A percentile compares a stretch with the other conserved stretches of the same genome.
Evolutionary conservation across 2,113 vertebrate species (phyloP).

Genomic region (Illadopsis cleaveri): DNA sequence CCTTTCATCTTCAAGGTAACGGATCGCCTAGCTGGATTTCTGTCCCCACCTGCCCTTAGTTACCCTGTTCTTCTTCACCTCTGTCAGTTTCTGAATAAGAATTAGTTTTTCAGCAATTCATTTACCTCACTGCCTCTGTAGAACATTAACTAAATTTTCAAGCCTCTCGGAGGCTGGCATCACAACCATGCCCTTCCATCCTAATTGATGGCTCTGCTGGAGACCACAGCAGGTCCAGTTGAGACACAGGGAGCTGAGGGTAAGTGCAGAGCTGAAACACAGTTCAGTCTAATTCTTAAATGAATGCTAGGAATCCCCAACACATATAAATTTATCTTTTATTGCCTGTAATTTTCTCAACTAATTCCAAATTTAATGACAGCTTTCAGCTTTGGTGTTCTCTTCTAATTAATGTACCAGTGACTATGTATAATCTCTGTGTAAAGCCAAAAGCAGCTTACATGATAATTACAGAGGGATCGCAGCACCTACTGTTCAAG

Average conservation of each 20-base stretch:
- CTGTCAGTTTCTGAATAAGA: background rate
- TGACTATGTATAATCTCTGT: background rate
- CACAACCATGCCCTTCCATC: background rate
- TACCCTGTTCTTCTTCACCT: background rate
- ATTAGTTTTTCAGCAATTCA: background rate
- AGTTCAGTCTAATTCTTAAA: background rate
- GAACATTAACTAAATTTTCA: background rate
- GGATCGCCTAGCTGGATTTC: background rate
- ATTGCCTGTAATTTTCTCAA: conserved; percentile 18
- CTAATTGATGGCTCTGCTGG: background rate
- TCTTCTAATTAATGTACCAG: background rate
- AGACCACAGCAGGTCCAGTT: background rate
- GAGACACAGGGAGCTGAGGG: background rate
- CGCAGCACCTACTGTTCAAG: background rate
- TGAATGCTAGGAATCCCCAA: background rate
- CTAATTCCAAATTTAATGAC: conserved; percentile 10
- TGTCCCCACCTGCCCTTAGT: background rate
- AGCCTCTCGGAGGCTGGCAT: background rate
- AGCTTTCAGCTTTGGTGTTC: conserved; percentile 6
- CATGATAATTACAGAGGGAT: background rate
- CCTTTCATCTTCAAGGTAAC: background rate
- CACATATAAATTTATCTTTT: background rate
- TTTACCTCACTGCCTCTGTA: background rate
- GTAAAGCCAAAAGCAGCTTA: conserved; percentile 19
- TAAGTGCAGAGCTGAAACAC: background rate